Percentiles rank a stretch among this genome's conserved stretches.
Conservation (phyloP, 2,888 invertebrate genomes). For the Hyalella azteca region DNA sequence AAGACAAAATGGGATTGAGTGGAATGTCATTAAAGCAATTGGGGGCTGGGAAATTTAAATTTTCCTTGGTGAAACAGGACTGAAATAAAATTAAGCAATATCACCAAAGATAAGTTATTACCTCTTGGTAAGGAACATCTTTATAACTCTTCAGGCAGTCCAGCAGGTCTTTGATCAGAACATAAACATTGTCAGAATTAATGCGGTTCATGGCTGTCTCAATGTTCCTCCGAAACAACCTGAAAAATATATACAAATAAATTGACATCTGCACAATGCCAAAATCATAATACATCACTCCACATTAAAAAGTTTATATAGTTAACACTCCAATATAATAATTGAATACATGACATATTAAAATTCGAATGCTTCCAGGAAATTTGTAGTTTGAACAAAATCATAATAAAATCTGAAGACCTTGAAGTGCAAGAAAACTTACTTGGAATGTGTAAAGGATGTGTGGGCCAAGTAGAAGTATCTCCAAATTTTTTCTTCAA, state of each 20-base stretch:
- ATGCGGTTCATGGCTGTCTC: slow-evolving; percentile 41
- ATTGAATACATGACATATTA: neutral
- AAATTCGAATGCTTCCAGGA: no score
- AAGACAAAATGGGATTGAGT: no score
- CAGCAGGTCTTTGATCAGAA: slow-evolving; percentile 51
- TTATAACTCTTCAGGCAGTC: slow-evolving; percentile 52
- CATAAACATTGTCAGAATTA: slow-evolving; percentile 46
- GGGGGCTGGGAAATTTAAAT: no score
- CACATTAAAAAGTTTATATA: neutral
- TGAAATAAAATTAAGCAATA: no score
- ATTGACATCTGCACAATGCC: no score
- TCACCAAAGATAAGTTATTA: no score
- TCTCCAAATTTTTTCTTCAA: slow-evolving; percentile 54
- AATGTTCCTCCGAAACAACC: slow-evolving; percentile 42
- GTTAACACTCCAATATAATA: neutral
- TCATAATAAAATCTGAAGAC: no score
- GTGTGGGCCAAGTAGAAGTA: slow-evolving; percentile 51
- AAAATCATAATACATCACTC: no score
- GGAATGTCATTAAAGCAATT: no score
- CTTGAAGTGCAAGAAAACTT: no score
- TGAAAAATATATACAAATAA: slow-evolving; percentile 26
- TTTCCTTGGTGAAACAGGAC: no score
- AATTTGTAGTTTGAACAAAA: no score
- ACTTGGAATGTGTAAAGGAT: slow-evolving; percentile 50
- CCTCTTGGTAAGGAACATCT: slow-evolving; percentile 41